Evolutionary conservation across 2,797 vertebrate species (phyloP).

Genomic region (Sparus aurata): DNA sequence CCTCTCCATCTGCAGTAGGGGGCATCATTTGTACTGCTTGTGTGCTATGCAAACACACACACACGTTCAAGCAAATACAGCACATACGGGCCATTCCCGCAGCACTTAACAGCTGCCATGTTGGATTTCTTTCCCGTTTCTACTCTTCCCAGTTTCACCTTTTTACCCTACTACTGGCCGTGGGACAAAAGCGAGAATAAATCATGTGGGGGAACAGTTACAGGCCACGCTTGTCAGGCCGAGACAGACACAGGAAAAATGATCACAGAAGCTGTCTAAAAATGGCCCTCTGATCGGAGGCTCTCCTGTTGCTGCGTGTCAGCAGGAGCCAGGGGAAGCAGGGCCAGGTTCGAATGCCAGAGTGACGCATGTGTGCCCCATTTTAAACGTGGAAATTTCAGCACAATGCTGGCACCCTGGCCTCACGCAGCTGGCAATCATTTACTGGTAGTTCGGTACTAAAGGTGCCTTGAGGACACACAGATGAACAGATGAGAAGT

Average conservation of each 20-base stretch:
- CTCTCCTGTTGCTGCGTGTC: slow-evolving; percentile 66
- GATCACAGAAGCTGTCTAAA: slow-evolving; percentile 63
- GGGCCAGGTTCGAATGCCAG: slow-evolving; percentile 58
- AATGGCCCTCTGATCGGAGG: slow-evolving; percentile 58
- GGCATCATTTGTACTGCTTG: slow-evolving; percentile 68
- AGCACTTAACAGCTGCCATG: slow-evolving; percentile 38
- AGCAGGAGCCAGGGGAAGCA: slow-evolving; percentile 56
- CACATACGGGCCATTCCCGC: slow-evolving; percentile 23
- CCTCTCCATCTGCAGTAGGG: slow-evolving; percentile 72
- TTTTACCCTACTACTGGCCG: slow-evolving; percentile 37
- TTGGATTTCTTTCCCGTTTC: slow-evolving; percentile 36
- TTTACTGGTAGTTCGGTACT: slow-evolving; percentile 42
- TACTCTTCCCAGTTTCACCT: slow-evolving; percentile 27
- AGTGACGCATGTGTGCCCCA: slow-evolving; percentile 58
- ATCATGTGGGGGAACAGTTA: slow-evolving; percentile 41
- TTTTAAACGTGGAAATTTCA: slow-evolving; percentile 72
- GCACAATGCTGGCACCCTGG: slow-evolving; percentile 59
- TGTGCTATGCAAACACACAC: slow-evolving; percentile 68
- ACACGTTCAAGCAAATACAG: slow-evolving; percentile 37
- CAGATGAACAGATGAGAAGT: slow-evolving; percentile 28
- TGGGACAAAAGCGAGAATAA: slow-evolving; percentile 34
- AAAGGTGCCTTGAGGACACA: slow-evolving; percentile 60
- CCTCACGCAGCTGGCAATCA: slow-evolving; percentile 62
- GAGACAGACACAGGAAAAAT: slow-evolving; percentile 37
- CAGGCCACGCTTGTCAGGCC: slow-evolving; percentile 25